Evolutionary conservation across 2,888 invertebrate species (phyloP), one percentile per base, ranked within the genome.

Genomic region (Sphaeridia pumilis): DNA sequence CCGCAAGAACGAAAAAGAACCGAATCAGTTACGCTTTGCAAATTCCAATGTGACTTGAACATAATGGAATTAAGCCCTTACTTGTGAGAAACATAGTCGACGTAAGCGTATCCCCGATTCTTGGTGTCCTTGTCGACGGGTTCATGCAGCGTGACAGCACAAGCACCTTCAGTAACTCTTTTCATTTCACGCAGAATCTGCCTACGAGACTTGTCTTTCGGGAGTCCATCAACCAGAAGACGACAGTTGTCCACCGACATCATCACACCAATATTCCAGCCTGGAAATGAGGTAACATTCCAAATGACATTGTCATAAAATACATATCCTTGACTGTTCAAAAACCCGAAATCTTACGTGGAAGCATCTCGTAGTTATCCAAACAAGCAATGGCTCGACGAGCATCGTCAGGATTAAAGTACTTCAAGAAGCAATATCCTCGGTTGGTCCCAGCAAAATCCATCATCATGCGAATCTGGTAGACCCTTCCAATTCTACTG

Each of bases 231-330:
- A 41, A 88, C 76, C 68, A 84, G 87, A 0, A 88, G 72, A 0
- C 87, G 75, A 65, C 86, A 82, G 69, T 90, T 90, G 68, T 90
- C 87, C 0, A 86, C 79, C 2, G 86, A 85, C 62, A 79, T 81
- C 1, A 81, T 81, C 2, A 87, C 88, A 0, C 83, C 84, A 24
- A 90, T 78, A 45, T 71, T 72, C 36, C 78, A 72, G 17, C 62
- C 64, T 64, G 22, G n/a, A 44, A 14, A 44, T 21, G n/a, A n/a
- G n/a, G n/a, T n/a, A n/a, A 12, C 5, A 24, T 10, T 10, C 20
- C 7, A 12, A 4, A 5, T 12, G 20, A 31, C 31, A 5, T 7
- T 7, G 31, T 31, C 10, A 7, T 10, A n/a, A n/a, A n/a, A n/a
- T n/a, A n/a, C n/a, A n/a, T n/a, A n/a, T n/a, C n/a, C 41, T 10